Evolutionary conservation across 2,113 vertebrate species (phyloP).

Genomic region (Platichthys stellatus): DNA sequence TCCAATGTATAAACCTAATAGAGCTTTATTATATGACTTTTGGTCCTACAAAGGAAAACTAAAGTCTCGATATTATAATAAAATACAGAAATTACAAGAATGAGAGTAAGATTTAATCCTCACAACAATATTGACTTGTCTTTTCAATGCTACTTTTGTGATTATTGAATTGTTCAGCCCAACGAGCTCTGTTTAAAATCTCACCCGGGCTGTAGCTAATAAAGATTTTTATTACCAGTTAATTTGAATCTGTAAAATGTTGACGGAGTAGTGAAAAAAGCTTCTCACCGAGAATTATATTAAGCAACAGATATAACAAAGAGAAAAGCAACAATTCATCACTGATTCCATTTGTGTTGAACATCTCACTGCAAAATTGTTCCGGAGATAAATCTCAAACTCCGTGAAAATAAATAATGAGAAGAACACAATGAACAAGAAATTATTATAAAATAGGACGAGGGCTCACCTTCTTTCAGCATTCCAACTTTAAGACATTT

Average conservation of each 20-base stretch:
- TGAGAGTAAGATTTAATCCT: not conserved
- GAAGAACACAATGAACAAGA: not conserved
- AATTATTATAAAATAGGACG: not conserved
- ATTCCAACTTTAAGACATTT: constrained; percentile 99
- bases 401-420: not conserved
- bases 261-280: too few relatives aligned
- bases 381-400: not conserved
- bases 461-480: constrained; percentile 95
- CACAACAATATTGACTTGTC: not conserved
- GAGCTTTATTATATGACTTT: too few relatives aligned
- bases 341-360: not conserved
- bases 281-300: too few relatives aligned
- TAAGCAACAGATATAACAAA: too few relatives aligned
- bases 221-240: not conserved
- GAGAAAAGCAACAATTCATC: not conserved
- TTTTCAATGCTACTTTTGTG: not conserved
- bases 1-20: too few relatives aligned
- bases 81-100: not conserved
- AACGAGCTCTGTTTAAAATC: not conserved
- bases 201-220: too few relatives aligned
- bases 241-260: not conserved
- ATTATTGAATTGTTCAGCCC: not conserved
- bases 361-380: not conserved
- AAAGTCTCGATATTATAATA: too few relatives aligned
- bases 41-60: too few relatives aligned